These are phyloP conservation scores for Pelvicachromis taeniatus DNA, from an alignment of 2,113 vertebrate genomes.

Conservation along the genomic window DNA sequence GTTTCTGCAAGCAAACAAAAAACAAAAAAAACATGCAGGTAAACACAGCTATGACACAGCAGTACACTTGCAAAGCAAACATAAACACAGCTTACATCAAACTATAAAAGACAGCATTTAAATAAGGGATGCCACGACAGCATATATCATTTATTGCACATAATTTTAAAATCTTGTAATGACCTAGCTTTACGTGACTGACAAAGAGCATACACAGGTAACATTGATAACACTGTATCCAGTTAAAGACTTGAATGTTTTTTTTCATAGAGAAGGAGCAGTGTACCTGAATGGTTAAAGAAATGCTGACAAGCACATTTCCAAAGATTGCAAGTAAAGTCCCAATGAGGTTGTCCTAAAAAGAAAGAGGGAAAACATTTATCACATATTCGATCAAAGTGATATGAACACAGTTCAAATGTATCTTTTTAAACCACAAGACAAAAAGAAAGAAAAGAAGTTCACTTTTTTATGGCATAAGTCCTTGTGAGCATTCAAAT, in stretches of 20 bases:
- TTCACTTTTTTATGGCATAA: not conserved
- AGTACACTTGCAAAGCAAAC: not conserved
- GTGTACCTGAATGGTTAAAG: constrained; percentile 88
- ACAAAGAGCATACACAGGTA: not conserved
- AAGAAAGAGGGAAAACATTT: not conserved
- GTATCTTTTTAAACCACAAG: not conserved
- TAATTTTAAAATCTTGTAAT: not conserved
- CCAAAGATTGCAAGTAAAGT: constrained; percentile 93
- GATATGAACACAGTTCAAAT: not conserved
- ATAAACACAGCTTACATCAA: not conserved
- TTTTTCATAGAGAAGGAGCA: not conserved
- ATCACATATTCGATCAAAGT: no score
- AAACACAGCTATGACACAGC: not conserved
- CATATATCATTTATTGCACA: not conserved
- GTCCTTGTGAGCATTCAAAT: not conserved
- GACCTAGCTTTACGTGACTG: not conserved
- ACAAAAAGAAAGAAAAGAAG: not conserved
- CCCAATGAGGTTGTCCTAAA: constrained; percentile 92
- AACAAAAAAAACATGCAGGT: not conserved
- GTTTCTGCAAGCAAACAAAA: constrained; percentile 77
- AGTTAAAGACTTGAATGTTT: not conserved
- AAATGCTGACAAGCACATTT: constrained; percentile 90
- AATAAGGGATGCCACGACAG: not conserved
- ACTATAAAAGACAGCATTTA: not conserved
- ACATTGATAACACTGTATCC: not conserved